These are phyloP conservation scores for Porphyrio hochstetteri DNA, from an alignment of 2,113 vertebrate genomes.

Conservation along the genomic window DNA sequence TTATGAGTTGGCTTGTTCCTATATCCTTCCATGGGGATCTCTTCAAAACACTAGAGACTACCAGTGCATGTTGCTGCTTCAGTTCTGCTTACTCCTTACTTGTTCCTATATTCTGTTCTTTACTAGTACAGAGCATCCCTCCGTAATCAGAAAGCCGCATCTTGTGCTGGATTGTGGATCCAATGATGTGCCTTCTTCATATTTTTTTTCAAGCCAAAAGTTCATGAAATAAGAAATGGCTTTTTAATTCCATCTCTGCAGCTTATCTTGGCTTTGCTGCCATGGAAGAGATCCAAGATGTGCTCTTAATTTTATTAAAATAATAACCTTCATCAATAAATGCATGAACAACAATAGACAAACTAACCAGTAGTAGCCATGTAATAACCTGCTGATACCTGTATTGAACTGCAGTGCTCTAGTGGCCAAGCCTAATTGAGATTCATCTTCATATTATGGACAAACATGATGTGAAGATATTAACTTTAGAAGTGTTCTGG, in stretches of 20 bases:
- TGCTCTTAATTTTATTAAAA: slow-evolving; percentile 35
- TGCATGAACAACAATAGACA: not conserved
- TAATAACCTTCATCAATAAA: not conserved
- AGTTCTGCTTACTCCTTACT: not conserved
- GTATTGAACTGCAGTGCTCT: not conserved
- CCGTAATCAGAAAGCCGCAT: not conserved
- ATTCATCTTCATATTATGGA: not conserved
- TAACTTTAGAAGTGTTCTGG: not conserved
- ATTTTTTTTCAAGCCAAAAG: not conserved
- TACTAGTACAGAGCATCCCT: not conserved
- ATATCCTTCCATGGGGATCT: not conserved
- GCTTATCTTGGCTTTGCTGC: not conserved
- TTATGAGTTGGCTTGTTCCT: not conserved
- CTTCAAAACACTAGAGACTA: not conserved
- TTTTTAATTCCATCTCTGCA: slow-evolving; percentile 9
- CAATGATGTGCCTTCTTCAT: not conserved
- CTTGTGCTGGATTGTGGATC: not conserved
- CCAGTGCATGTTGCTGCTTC: not conserved
- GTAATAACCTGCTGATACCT: not conserved
- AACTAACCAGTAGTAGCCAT: not conserved
- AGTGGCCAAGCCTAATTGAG: not conserved
- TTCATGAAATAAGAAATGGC: not conserved
- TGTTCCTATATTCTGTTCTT: not conserved
- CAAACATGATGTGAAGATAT: not conserved
- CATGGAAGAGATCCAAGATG: not conserved